Conservation (phyloP, 30 jellyfish, hydroid and myxozoan species). For the Hydra vulgaris region DNA sequence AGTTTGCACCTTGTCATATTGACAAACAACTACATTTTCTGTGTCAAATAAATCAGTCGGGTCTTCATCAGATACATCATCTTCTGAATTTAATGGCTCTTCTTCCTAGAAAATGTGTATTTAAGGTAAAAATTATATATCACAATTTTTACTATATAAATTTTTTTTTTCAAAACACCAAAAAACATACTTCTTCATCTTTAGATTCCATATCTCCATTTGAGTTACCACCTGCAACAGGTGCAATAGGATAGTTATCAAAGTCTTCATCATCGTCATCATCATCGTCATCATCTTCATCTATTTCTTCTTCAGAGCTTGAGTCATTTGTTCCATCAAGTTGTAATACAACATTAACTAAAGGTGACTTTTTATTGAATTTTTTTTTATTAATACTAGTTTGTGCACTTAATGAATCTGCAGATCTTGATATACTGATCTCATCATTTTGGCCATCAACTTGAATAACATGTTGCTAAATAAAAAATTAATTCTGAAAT, state of each 20-base stretch:
- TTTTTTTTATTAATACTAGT: background rate
- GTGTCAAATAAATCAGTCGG: conserved; percentile 90
- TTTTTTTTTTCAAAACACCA: no score
- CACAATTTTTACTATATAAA: no score
- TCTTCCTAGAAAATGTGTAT: conserved; percentile 56
- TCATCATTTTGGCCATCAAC: conserved; percentile 27
- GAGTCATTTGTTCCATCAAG: conserved; percentile 90
- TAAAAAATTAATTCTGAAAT: background rate
- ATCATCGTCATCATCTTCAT: conserved; percentile 57
- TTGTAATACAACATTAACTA: conserved; percentile 32
- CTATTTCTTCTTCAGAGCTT: conserved; percentile 45
- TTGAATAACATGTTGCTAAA: conserved; percentile 23
- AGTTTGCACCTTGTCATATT: conserved; percentile 77
- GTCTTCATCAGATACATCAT: conserved; percentile 90
- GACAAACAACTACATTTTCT: conserved; percentile 95
- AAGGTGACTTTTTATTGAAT: background rate
- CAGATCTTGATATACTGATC: background rate
- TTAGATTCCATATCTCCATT: conserved; percentile 45
- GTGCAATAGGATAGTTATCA: conserved; percentile 65
- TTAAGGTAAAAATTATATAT: no score
- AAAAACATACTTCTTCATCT: conserved; percentile 22
- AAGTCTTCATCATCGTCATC: conserved; percentile 63
- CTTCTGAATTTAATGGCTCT: conserved; percentile 79
- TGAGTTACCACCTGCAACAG: conserved; percentile 40
- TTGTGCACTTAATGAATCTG: background rate